Evolutionary conservation across 2,797 vertebrate species (phyloP).

Genomic region (Pantherophis vulpinus): DNA sequence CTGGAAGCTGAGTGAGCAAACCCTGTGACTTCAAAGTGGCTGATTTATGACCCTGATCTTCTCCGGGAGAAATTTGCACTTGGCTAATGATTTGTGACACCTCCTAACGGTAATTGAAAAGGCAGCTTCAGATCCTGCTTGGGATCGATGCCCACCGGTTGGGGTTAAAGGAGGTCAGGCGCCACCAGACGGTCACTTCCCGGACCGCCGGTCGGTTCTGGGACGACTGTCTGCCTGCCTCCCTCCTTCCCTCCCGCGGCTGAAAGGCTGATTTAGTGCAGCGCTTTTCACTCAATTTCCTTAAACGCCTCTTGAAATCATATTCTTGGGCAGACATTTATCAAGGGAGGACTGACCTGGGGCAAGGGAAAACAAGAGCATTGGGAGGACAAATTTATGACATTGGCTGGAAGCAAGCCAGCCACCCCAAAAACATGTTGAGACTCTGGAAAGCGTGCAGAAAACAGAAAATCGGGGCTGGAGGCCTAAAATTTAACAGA

Average conservation of each 20-base stretch:
- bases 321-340: neutral
- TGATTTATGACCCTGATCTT: neutral
- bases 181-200: neutral
- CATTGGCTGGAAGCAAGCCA: neutral
- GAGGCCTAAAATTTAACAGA: neutral
- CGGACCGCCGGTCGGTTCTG: neutral
- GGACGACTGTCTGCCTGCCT: neutral
- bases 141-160: neutral
- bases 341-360: neutral
- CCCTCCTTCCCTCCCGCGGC: neutral
- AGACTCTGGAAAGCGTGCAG: neutral
- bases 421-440: neutral
- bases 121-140: neutral
- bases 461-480: neutral
- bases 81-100: neutral
- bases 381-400: neutral
- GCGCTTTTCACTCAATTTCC: neutral
- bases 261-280: neutral
- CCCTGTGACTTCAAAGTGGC: neutral
- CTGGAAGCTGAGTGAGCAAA: neutral
- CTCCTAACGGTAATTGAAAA: neutral
- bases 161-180: constrained; percentile 4
- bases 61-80: neutral
- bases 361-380: neutral
- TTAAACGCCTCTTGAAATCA: constrained; percentile 13